phyloP scores from a whole-genome alignment of 2,113 vertebrate genomes.

The Zapus hudsonius region DNA sequence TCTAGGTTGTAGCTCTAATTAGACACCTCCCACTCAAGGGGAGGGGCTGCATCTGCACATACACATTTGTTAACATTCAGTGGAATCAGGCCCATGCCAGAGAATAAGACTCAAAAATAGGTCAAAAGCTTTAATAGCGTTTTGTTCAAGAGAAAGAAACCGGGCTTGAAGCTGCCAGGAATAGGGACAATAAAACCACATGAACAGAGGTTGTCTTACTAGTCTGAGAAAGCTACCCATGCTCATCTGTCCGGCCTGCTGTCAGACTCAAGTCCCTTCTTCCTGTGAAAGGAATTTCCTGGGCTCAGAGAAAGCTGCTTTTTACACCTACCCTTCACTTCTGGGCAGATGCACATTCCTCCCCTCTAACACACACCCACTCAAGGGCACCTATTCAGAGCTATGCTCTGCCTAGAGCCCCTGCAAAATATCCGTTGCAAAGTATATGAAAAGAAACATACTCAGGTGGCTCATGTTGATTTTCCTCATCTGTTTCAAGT shows the following conservation, averaged over 20 bases:
- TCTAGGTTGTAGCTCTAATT: no score
- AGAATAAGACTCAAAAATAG: not conserved
- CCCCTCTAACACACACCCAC: no score
- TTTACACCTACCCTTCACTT: not conserved
- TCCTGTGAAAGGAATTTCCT: not conserved
- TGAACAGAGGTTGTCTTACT: not conserved
- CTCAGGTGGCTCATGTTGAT: not conserved
- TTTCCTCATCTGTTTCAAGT: not conserved
- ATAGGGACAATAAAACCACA: not conserved
- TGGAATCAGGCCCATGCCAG: not conserved
- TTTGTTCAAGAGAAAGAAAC: not conserved
- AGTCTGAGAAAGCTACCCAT: not conserved
- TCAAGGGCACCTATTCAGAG: not conserved
- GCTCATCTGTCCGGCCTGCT: not conserved
- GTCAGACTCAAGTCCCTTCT: not conserved
- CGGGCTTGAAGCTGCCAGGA: no score
- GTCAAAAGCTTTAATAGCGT: not conserved
- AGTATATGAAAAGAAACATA: not conserved
- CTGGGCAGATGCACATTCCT: not conserved
- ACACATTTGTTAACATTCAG: not conserved
- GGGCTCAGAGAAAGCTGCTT: not conserved
- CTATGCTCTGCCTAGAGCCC: no score
- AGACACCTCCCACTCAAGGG: no score
- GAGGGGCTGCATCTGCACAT: no score
- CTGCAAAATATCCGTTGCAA: rapidly evolving